A percentile compares a stretch with the other conserved stretches of the same genome.
These are phyloP conservation scores for Drosophila algonquin DNA, from an alignment of 2,888 invertebrate genomes.

Conservation along the genomic window DNA sequence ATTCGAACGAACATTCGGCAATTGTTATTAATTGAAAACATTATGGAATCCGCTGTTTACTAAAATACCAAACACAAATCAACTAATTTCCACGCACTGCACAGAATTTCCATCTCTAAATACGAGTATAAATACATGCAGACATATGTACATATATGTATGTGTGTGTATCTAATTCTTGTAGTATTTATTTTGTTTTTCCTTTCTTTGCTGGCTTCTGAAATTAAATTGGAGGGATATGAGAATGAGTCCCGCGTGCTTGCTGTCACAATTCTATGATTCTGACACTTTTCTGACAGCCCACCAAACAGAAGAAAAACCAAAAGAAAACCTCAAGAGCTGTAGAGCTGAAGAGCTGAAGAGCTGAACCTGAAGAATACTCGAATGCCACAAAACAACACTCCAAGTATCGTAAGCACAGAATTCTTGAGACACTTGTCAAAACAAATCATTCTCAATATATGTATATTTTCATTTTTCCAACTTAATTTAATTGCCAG, in stretches of 20 bases:
- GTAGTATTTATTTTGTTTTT: conserved; percentile 11
- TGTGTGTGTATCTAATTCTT: background rate
- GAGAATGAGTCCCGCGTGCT: conserved; percentile 60
- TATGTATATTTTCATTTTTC: conserved; percentile 9
- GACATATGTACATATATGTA: too few species aligned
- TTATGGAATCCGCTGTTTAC: conserved; percentile 68
- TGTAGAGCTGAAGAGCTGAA: background rate
- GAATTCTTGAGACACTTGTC: conserved; percentile 46
- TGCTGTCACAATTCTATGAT: conserved; percentile 56
- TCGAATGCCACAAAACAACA: conserved; percentile 1
- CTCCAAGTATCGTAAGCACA: conserved; percentile 33
- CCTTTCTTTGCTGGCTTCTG: background rate
- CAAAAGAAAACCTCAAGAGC: background rate
- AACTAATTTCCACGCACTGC: conserved; percentile 15
- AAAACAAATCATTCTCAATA: conserved; percentile 48
- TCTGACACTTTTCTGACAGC: conserved; percentile 53
- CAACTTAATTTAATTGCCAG: conserved; percentile 11
- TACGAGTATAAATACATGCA: background rate
- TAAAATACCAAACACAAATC: conserved; percentile 39
- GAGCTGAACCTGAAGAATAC: background rate
- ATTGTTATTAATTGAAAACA: conserved; percentile 75
- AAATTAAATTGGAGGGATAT: conserved; percentile 39
- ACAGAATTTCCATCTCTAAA: background rate
- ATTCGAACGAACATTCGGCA: conserved; percentile 32
- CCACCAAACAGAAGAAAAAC: conserved; percentile 16